Conservation (phyloP, 2,888 invertebrate species). For the Gonocerus acuteangulatus region DNA sequence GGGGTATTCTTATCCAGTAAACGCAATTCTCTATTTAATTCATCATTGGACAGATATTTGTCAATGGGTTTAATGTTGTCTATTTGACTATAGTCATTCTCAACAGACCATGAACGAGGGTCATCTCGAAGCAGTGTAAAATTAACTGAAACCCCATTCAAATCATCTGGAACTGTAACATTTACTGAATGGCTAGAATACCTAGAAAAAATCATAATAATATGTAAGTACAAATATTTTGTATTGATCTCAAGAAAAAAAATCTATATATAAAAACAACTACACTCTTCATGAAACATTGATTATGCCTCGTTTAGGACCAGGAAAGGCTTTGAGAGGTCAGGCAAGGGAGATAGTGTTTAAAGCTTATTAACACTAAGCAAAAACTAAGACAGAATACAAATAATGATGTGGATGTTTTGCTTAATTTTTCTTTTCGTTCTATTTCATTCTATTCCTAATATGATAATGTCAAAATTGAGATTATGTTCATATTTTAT, state of each 20-base stretch:
- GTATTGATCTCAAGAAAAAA: background rate
- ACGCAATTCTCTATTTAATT: conserved; percentile 57
- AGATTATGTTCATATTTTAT: no score
- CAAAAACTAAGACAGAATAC: no score
- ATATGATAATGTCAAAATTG: no score
- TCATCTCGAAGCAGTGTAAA: conserved; percentile 75
- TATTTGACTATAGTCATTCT: conserved; percentile 62
- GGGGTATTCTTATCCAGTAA: conserved; percentile 62
- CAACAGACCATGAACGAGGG: conserved; percentile 73
- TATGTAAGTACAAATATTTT: background rate
- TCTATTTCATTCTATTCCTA: no score
- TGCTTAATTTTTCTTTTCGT: no score
- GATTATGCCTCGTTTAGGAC: no score
- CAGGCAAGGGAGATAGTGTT: no score
- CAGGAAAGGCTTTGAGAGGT: no score
- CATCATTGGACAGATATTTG: conserved; percentile 57
- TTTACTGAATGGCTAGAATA: conserved; percentile 56
- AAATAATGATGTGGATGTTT: no score
- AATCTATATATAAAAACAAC: background rate
- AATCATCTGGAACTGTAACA: conserved; percentile 51
- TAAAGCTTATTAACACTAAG: background rate
- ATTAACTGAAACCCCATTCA: conserved; percentile 43
- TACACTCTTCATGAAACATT: background rate
- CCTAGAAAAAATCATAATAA: conserved; percentile 42
- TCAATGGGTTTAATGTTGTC: conserved; percentile 55